Evolutionary conservation across 2,888 invertebrate genomes (phyloP).

Genomic region (Copidosoma aretas): DNA sequence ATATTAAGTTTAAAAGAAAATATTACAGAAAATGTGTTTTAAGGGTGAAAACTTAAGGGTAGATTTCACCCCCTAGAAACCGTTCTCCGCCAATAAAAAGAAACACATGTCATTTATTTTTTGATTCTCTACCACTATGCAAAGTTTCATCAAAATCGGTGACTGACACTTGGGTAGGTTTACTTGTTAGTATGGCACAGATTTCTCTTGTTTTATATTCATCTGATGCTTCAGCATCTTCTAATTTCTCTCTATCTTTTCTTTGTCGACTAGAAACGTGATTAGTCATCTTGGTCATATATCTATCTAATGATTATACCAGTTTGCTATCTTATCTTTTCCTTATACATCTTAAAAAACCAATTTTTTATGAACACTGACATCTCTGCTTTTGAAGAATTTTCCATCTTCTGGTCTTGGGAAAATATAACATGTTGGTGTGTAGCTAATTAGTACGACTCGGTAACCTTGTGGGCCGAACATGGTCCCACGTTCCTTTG

Average conservation of each 20-base stretch:
- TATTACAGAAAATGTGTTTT: too few species aligned
- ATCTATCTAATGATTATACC: not conserved
- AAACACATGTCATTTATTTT: too few species aligned
- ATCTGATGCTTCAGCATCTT: slow-evolving; percentile 28
- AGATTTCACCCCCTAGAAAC: too few species aligned
- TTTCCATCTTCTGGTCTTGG: slow-evolving; percentile 40
- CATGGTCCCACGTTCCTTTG: slow-evolving; percentile 26
- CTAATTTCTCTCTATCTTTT: slow-evolving; percentile 7
- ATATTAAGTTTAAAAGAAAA: too few species aligned
- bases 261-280: not conserved
- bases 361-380: slow-evolving; percentile 42
- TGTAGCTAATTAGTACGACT: slow-evolving; percentile 15
- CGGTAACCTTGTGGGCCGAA: slow-evolving; percentile 4
- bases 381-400: slow-evolving; percentile 30
- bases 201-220: too few species aligned
- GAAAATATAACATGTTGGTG: slow-evolving; percentile 38
- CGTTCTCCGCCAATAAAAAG: too few species aligned
- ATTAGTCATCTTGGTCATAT: slow-evolving; percentile 1
- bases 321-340: slow-evolving; percentile 8
- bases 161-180: too few species aligned
- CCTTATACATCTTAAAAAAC: slow-evolving; percentile 41
- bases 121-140: too few species aligned
- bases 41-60: too few species aligned
- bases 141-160: too few species aligned
- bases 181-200: too few species aligned